Percentiles rank a stretch among this genome's conserved stretches.
These are phyloP conservation scores for Bufo gargarizans DNA, from an alignment of 2,113 vertebrate species.

Conservation along the genomic window DNA sequence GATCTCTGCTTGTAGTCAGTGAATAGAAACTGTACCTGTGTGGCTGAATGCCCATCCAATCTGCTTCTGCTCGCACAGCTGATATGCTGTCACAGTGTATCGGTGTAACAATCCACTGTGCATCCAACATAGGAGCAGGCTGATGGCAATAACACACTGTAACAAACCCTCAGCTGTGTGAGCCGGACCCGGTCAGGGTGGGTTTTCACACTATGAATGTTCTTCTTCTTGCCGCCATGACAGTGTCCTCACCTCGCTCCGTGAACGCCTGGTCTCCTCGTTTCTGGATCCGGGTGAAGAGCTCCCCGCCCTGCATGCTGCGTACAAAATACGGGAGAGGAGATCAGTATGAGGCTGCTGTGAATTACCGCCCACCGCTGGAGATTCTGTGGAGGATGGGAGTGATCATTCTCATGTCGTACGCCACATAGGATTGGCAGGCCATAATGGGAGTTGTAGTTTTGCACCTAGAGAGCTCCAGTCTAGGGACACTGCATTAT, in stretches of 20 bases:
- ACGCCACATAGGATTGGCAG: no score
- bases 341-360: neutral
- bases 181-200: neutral
- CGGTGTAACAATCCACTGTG: neutral
- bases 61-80: neutral
- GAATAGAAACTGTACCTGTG: neutral
- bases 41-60: neutral
- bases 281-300: conserved; percentile 95
- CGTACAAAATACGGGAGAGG: conserved; percentile 52
- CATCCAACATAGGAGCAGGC: neutral
- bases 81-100: neutral
- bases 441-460: no score
- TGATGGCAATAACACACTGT: neutral
- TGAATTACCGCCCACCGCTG: no score
- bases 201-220: neutral
- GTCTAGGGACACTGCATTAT: no score
- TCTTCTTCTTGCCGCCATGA: neutral
- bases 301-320: conserved; percentile 98
- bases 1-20: neutral
- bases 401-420: no score
- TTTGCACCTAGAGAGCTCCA: no score
- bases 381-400: no score
- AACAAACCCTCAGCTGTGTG: neutral
- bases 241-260: conserved; percentile 85
- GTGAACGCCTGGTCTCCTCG: conserved; percentile 98